Percentiles rank a stretch among this genome's conserved stretches.
These are phyloP conservation scores for Oligia fasciuncula DNA, from an alignment of 2,888 invertebrate genomes.

Conservation along the genomic window DNA sequence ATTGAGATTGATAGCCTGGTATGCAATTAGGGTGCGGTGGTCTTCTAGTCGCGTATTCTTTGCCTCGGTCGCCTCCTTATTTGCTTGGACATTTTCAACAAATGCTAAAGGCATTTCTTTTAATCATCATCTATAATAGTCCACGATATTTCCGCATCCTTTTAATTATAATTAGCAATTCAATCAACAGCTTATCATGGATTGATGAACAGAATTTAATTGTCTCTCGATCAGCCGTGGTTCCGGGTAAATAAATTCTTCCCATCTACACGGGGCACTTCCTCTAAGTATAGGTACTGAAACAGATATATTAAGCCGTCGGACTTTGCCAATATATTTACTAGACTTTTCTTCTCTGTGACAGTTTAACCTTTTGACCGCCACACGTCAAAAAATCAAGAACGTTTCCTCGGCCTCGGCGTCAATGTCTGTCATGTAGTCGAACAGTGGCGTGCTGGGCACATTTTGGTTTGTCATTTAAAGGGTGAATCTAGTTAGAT, in stretches of 20 bases:
- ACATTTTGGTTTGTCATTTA: too few species aligned
- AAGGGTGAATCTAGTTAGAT: neutral
- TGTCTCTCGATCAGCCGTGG: neutral
- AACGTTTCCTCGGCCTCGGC: too few species aligned
- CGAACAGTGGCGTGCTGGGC: too few species aligned
- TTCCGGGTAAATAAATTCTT: conserved; percentile 24
- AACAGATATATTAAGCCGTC: conserved; percentile 29
- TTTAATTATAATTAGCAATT: neutral
- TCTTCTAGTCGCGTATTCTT: neutral
- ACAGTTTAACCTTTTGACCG: conserved; percentile 10
- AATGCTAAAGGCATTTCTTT: neutral
- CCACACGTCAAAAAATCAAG: too few species aligned
- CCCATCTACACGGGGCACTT: conserved; percentile 28
- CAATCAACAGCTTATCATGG: neutral
- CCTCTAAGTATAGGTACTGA: conserved; percentile 30
- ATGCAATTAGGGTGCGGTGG: neutral
- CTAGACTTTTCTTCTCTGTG: conserved; percentile 26
- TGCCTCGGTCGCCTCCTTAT: neutral
- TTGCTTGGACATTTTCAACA: neutral
- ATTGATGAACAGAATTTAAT: conserved; percentile 20
- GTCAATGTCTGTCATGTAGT: too few species aligned
- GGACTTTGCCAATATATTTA: conserved; percentile 37
- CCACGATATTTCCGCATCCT: neutral
- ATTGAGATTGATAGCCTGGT: neutral
- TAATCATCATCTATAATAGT: neutral